Evolutionary conservation across 2,113 vertebrate species (phyloP), one percentile per base, ranked within the genome.

Genomic region (Nyctereutes procyonoides): DNA sequence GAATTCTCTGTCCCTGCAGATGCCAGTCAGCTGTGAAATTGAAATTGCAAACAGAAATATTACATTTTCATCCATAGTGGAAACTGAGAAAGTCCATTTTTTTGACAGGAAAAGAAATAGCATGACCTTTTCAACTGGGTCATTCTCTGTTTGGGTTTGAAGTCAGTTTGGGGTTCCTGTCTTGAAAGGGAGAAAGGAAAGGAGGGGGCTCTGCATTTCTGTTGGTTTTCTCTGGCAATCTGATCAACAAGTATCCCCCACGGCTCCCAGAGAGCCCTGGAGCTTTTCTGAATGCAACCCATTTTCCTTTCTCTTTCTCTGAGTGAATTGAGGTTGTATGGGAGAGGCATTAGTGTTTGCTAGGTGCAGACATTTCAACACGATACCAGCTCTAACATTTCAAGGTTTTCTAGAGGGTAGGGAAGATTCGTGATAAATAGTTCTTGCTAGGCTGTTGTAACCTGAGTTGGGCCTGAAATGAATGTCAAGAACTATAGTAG

Each of bases 11-110:
- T 98, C 98, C 98, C 98, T 99, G 97, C 96, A 98, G 98, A 98
- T 99, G 97, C 98, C 98, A 98, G 97, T 99, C 98, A 98, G 97
- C 99, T 99, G 98, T 99, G 99, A 99, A 99, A 99, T 99, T 99
- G 98, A 98, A 99, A 99, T 98, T 98, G 98, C 98, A 99, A 99
- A 99, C 98, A 99, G 98, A 99, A 99, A 99, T 99, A 99, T 97
- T 98, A 98, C 90, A 79, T 99, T 99, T 98, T 98, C 97, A 98
- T 97, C 96, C 97, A 98, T 81, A 98, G 97, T 95, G 96, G 97
- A 97, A 98, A 98, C 93, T 97, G 98, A 98, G 98, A 98, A 98
- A 97, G 96, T 98, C 98, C 89, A 97, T 97, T 98, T 98, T 90
- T 98, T 95, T 98, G 98, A 98, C 81, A 97, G 87, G 94, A 93